Evolutionary conservation across 2,113 vertebrate species (phyloP), one percentile per base, ranked within the genome.

Genomic region (Leptobrachium leishanense): DNA sequence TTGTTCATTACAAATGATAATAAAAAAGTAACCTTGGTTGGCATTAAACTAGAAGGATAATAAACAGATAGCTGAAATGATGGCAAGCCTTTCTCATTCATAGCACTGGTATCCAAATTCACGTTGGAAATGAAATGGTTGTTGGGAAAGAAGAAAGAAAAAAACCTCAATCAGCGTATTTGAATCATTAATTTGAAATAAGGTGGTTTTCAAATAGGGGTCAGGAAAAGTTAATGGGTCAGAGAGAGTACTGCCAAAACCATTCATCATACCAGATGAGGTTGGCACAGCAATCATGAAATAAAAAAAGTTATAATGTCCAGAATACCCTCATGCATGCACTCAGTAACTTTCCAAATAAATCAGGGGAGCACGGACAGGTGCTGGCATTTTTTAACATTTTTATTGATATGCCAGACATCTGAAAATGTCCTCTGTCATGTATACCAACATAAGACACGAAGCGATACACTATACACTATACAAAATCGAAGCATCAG

Each of bases 111-210:
- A 2, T 74, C 50, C n/a, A 31, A 68, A 55, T 54, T 71, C 42
- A 43, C 2, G 42, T 68, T 68, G 43, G 71, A 74, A 74, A 68
- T 20, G 55, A 63, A 81, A 81, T 54, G 42, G 54, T 74, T n/a
- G 78, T 62, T 63, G n/a, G 71, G 39, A 65, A 39, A 65, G 39
- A 71, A 71, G 68, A 12, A 62, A 67, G 72, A 79, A 67, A 72
- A 72, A 72, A 72, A 72, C 8, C 78, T 74, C 78, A 74, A 81
- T 81, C 78, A 81, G 78, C 78, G 78, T 62, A 74, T 81, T 68
- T 81, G 78, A 81, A 74, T 81, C 78, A 81, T 81, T 81, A 81
- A 81, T 81, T 81, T 81, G 78, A 81, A 81, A 81, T 81, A 81
- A 81, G 78, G 78, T 81, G 78, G 72, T 74, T 74, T 63, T 81